These are phyloP conservation scores for Toxonevra muliebris DNA, from an alignment of 2,888 invertebrate species.

Conservation along the genomic window DNA sequence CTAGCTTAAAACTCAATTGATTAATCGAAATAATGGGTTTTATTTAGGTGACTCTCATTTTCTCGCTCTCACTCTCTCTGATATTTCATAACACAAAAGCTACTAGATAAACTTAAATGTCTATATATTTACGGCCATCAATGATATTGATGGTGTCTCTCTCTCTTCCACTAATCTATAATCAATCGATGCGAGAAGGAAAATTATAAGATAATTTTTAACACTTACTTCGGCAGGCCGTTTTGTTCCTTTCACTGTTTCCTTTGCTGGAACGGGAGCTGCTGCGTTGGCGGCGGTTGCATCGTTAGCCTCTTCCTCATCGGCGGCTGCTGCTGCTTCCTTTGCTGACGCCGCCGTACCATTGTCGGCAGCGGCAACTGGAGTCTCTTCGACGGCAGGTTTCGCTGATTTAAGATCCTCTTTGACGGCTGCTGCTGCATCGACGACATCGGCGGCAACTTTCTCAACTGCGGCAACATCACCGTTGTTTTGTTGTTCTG, in stretches of 20 bases:
- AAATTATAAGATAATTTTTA: background rate
- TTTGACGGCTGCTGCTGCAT: slow-evolving; percentile 61
- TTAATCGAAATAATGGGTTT: no score
- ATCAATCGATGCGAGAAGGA: no score
- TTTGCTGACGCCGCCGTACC: slow-evolving; percentile 51
- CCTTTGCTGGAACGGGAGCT: slow-evolving; percentile 74
- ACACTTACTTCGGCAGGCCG: slow-evolving; percentile 81
- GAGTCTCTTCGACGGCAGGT: slow-evolving; percentile 49
- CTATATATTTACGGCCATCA: no score
- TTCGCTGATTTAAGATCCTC: slow-evolving; percentile 63
- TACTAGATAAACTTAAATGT: no score
- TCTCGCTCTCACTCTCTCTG: no score
- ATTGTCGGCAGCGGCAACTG: slow-evolving; percentile 56
- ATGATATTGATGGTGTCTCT: no score
- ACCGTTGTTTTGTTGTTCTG: slow-evolving; percentile 74
- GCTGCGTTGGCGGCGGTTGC: slow-evolving; percentile 50
- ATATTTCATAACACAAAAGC: no score
- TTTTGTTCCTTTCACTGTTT: slow-evolving; percentile 78
- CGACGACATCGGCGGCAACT: slow-evolving; percentile 66
- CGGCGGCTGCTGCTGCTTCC: slow-evolving; percentile 48
- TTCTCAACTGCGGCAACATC: slow-evolving; percentile 81
- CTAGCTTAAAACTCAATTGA: no score
- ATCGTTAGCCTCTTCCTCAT: slow-evolving; percentile 49
- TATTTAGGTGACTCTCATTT: no score
- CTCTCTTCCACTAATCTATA: background rate